Conservation (phyloP, 2,797 vertebrate genomes). For the Pristis pectinata region DNA sequence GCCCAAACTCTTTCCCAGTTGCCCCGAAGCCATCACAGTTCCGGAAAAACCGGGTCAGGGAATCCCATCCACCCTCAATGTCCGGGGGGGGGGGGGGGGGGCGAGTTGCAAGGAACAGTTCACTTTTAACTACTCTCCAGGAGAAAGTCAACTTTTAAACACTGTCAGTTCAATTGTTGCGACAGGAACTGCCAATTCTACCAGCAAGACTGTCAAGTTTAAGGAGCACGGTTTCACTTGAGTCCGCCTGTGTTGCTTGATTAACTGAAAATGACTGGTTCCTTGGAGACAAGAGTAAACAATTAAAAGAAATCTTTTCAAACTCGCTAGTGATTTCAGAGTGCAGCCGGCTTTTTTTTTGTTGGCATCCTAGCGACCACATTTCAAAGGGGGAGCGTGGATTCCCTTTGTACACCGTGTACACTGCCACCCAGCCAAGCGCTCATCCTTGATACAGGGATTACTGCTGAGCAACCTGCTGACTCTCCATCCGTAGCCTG, state of each 20-base stretch:
- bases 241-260: not conserved
- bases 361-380: not conserved
- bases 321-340: not conserved
- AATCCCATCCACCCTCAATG: not conserved
- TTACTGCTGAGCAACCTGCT: not conserved
- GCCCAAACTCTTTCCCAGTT: not conserved
- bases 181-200: too few relatives aligned
- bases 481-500: not conserved
- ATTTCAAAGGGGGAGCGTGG: not conserved
- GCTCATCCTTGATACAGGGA: not conserved
- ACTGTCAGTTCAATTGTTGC: not conserved
- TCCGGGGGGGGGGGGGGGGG: not conserved
- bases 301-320: not conserved
- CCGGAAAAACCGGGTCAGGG: not conserved
- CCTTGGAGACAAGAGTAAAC: slow-evolving; percentile 18
- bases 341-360: not conserved
- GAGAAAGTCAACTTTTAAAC: not conserved
- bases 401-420: not conserved
- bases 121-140: not conserved
- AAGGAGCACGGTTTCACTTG: too few relatives aligned
- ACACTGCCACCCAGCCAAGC: not conserved
- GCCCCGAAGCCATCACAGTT: too few relatives aligned
- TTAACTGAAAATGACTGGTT: not conserved
- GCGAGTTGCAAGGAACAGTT: not conserved
- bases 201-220: too few relatives aligned